Base-by-base conservation (phyloP, 2,797 vertebrate genomes). In the Amphiprion clarkii region DNA sequence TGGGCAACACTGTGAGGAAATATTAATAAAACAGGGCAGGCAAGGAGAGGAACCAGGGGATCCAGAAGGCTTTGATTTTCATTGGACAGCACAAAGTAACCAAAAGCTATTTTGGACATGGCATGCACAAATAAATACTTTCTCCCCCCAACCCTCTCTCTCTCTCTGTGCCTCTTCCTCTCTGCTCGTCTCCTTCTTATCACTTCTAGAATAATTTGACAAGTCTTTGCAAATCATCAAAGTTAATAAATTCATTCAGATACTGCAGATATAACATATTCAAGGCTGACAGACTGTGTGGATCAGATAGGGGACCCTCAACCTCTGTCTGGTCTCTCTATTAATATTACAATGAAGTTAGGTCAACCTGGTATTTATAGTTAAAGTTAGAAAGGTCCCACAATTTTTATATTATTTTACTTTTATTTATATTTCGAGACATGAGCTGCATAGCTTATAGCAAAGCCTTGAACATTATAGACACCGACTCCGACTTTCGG, bases 1-100 rank as follows among this genome's bases (percentile, higher is more conserved):
- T 84, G 70, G 75, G 84, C 42, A 87, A 83, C 66, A 65, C 78
- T 79, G 78, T 58, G 68, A 87, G 79, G 80, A 88, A 87, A 88
- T 82, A 86, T 87, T 85, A 92, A 85, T 89, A 88, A 86, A 90
- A 85, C 82, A 73, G 81, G 87, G 78, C 83, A 86, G 31, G 79
- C 65, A 64, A 75, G 67, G 59, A 79, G 79, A 75, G 27, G 66
- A 82, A 85, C 56, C 9, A 1, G 56, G 72, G 60, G 78, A 81
- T 57, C 21, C 16, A 59, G 56, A 66, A 57, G 52, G 58, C 72
- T 89, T 88, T 90, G 83, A 85, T 82, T 89, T 81, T 74, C 65
- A 70, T 39, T 55, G 75, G 86, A 82, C 71, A 81, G 67, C 19
- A 61, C 53, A 77, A 77, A 72, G 72, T 53, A 71, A 80, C 75